phyloP scores from a whole-genome alignment of 2,888 invertebrate species.

The Stratiomys singularior region DNA sequence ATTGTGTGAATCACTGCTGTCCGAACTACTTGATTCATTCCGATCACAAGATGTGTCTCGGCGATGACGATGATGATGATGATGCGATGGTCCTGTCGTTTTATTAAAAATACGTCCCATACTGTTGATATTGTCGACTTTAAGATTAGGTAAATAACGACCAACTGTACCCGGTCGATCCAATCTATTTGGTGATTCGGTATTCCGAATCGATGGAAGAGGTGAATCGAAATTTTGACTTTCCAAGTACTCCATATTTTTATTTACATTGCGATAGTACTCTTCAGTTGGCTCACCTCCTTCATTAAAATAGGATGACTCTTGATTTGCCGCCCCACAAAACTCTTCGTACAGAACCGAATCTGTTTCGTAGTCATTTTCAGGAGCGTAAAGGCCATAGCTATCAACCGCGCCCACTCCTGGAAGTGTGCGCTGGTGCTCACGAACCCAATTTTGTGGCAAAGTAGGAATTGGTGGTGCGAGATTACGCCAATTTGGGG shows the following conservation, averaged over 20 bases:
- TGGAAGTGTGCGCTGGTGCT: slow-evolving; percentile 48
- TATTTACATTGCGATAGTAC: slow-evolving; percentile 57
- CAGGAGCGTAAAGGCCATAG: slow-evolving; percentile 46
- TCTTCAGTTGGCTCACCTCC: slow-evolving; percentile 58
- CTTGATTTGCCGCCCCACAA: slow-evolving; percentile 53
- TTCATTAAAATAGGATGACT: slow-evolving; percentile 56
- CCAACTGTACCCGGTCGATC: slow-evolving; percentile 46
- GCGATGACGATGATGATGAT: slow-evolving; percentile 45
- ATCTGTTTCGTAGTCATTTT: slow-evolving; percentile 58
- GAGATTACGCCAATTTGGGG: slow-evolving; percentile 55
- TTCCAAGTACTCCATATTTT: slow-evolving; percentile 56
- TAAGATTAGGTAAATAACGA: slow-evolving; percentile 48
- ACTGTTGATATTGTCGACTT: slow-evolving; percentile 44
- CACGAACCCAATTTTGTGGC: slow-evolving; percentile 57
- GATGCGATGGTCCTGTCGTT: not conserved
- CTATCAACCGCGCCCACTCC: slow-evolving; percentile 51
- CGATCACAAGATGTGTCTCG: slow-evolving; percentile 47
- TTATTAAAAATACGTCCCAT: slow-evolving; percentile 37
- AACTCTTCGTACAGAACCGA: slow-evolving; percentile 58
- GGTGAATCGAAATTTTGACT: slow-evolving; percentile 57
- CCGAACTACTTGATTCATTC: slow-evolving; percentile 54
- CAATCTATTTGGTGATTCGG: slow-evolving; percentile 53
- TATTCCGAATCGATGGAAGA: slow-evolving; percentile 55
- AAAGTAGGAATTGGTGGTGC: slow-evolving; percentile 57
- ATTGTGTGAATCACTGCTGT: slow-evolving; percentile 56